Evolutionary conservation across 2,113 vertebrate species (phyloP).

Genomic region (Trachemys scripta): DNA sequence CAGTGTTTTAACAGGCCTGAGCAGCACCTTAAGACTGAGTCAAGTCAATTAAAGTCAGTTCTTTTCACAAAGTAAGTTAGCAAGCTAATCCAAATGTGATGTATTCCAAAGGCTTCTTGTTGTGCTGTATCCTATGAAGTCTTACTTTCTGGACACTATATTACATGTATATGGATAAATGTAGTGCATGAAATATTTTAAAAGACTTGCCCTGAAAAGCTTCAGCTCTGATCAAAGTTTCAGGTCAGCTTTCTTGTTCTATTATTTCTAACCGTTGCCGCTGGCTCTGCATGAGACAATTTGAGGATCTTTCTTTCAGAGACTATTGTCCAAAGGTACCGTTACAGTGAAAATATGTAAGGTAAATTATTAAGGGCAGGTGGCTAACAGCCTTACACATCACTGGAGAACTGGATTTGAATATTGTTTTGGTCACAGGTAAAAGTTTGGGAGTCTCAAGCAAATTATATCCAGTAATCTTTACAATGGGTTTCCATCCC

Average conservation of each 20-base stretch:
- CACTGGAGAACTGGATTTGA: neutral
- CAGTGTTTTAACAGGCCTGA: neutral
- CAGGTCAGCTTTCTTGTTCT: neutral
- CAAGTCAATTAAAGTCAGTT: fast-evolving
- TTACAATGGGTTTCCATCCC: neutral
- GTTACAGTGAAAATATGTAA: neutral
- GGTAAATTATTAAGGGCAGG: slow-evolving; percentile 6
- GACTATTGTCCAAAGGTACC: neutral
- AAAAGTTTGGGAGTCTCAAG: slow-evolving; percentile 5
- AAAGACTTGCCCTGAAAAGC: neutral
- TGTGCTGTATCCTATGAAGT: fast-evolving
- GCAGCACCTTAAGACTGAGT: fast-evolving
- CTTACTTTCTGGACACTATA: neutral
- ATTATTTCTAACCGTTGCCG: neutral
- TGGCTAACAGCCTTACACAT: neutral
- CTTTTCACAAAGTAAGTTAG: fast-evolving
- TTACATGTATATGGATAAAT: neutral
- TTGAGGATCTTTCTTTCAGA: neutral
- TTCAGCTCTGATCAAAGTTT: neutral
- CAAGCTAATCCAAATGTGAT: fast-evolving
- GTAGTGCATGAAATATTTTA: fast-evolving
- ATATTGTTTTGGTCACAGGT: neutral
- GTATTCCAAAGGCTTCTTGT: neutral
- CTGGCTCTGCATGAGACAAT: neutral
- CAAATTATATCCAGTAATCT: slow-evolving; percentile 15